phyloP scores from a whole-genome alignment of 2,113 vertebrate genomes.

The Microcebus murinus region DNA sequence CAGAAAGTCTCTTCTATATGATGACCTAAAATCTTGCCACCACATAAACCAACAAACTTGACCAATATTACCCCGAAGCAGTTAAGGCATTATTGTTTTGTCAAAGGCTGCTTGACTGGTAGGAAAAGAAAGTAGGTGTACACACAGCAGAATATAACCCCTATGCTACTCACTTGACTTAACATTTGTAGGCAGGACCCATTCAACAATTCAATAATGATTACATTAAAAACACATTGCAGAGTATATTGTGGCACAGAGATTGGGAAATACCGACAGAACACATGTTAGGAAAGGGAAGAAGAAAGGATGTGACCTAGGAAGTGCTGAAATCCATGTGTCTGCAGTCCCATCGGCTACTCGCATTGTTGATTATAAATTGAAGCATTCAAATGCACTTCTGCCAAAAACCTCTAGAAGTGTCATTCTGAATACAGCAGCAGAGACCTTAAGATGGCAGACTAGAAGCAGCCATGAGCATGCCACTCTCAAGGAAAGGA shows the following conservation, averaged over 20 bases:
- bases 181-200: neutral
- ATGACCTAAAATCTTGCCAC: neutral
- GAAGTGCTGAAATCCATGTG: neutral
- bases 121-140: neutral
- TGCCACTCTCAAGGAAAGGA: too few species aligned
- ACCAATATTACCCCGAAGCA: neutral
- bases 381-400: neutral
- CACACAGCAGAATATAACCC: neutral
- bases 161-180: neutral
- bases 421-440: neutral
- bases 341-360: too few species aligned
- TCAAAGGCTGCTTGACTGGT: neutral
- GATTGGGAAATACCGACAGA: neutral
- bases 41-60: neutral
- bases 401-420: neutral
- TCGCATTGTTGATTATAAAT: neutral
- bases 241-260: neutral
- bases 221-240: neutral
- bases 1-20: neutral
- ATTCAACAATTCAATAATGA: neutral
- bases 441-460: neutral
- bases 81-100: neutral
- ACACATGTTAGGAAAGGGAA: neutral
- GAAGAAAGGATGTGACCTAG: neutral
- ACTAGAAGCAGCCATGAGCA: too few species aligned